Evolutionary conservation across 2,888 invertebrate genomes (phyloP).

Genomic region (Sinohyriopsis cumingii): DNA sequence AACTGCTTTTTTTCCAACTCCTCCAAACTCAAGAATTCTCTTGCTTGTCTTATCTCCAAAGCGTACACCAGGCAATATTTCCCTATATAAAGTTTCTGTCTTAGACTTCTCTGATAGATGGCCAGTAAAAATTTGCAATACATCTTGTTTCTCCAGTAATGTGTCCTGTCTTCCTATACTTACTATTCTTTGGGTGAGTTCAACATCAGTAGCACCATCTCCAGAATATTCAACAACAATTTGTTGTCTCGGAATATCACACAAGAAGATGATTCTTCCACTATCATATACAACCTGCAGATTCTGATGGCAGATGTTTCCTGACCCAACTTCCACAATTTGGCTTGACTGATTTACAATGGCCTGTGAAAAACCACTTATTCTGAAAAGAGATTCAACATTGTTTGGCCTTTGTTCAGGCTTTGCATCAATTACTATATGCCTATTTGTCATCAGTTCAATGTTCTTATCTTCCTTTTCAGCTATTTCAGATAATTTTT

Average conservation of each 20-base stretch:
- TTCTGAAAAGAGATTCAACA: slow-evolving; percentile 1
- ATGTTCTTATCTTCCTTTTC: no score
- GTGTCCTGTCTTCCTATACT: neutral
- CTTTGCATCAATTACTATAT: slow-evolving; percentile 13
- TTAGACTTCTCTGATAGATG: no score
- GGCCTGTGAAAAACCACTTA: no score
- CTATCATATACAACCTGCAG: slow-evolving; percentile 8
- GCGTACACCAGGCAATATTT: neutral
- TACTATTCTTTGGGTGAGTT: slow-evolving; percentile 7
- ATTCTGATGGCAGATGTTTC: slow-evolving; percentile 16
- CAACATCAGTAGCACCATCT: slow-evolving; percentile 16
- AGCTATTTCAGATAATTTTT: no score
- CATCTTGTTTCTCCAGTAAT: neutral
- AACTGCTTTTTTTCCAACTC: no score
- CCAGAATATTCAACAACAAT: slow-evolving; percentile 21
- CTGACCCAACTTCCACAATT: slow-evolving; percentile 24
- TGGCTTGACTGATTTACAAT: neutral
- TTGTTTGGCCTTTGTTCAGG: slow-evolving; percentile 5
- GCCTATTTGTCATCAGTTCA: no score
- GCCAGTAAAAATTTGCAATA: neutral
- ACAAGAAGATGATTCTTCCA: slow-evolving; percentile 16
- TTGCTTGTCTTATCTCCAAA: neutral
- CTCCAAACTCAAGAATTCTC: no score
- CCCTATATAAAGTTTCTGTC: no score
- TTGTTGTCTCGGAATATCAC: slow-evolving; percentile 12